Percentiles rank a stretch among this genome's conserved stretches.
These are phyloP conservation scores for Ooceraea biroi DNA, from an alignment of 1,140 invertebrate genomes.

Conservation along the genomic window DNA sequence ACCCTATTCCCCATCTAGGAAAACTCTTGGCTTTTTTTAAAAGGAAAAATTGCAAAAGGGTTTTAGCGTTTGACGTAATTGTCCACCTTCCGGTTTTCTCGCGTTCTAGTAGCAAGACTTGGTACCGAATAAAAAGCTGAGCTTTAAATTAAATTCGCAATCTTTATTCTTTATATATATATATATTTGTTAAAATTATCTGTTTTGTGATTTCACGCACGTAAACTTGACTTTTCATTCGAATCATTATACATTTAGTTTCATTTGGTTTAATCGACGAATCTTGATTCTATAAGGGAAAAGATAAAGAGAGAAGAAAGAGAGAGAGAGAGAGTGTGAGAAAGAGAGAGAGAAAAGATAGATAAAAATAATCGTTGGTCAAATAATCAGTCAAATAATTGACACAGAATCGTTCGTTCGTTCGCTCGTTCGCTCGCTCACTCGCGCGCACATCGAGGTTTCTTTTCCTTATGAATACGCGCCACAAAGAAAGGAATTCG, in stretches of 20 bases:
- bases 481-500: constrained; percentile 59
- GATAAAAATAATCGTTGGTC: constrained; percentile 21
- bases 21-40: not conserved
- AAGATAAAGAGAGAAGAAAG: constrained; percentile 18
- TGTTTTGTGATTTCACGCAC: not conserved
- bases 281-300: constrained; percentile 19
- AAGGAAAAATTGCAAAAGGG: not conserved
- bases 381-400: constrained; percentile 41
- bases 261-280: constrained; percentile 29
- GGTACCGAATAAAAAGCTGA: constrained; percentile 5
- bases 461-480: constrained; percentile 44
- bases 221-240: not conserved
- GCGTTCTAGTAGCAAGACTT: not conserved
- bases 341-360: constrained; percentile 21
- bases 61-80: constrained; percentile 5
- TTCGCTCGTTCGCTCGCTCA: constrained; percentile 14
- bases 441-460: not conserved
- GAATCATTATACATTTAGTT: not conserved
- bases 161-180: not conserved
- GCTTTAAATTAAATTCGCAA: not conserved
- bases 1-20: not conserved
- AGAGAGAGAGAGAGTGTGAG: constrained; percentile 4
- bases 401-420: constrained; percentile 29
- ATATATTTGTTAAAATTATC: constrained; percentile 16
- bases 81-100: not conserved